Conservation (phyloP, 2,888 invertebrate species). For the Lucinisca nassula region DNA sequence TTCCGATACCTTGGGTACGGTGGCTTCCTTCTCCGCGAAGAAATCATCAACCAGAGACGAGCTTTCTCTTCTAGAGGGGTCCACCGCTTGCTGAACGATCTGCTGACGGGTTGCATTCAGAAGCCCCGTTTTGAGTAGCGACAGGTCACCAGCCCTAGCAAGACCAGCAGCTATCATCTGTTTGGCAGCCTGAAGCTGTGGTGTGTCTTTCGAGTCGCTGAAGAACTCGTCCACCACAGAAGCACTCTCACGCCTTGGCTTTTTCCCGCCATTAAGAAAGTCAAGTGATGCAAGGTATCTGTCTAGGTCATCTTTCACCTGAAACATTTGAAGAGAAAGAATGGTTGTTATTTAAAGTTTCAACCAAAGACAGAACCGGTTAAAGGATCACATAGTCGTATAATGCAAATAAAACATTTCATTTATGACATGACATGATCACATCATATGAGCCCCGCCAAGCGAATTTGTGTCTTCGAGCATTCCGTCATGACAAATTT, state of each 20-base stretch:
- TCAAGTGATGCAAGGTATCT: conserved; percentile 90
- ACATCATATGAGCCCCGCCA: too few relatives aligned
- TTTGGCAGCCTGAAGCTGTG: conserved; percentile 73
- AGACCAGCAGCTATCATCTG: conserved; percentile 69
- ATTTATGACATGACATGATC: too few relatives aligned
- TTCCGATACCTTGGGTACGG: conserved; percentile 32
- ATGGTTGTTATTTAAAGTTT: too few relatives aligned
- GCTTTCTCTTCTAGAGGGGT: conserved; percentile 73
- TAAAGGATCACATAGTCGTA: too few relatives aligned
- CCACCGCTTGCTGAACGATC: conserved; percentile 69
- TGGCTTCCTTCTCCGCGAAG: conserved; percentile 54
- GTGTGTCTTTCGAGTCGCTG: conserved; percentile 81
- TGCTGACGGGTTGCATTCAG: conserved; percentile 70
- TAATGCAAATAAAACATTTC: too few relatives aligned
- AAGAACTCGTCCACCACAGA: conserved; percentile 92
- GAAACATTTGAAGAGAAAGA: too few relatives aligned
- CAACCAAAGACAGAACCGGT: too few relatives aligned
- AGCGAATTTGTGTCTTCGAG: too few relatives aligned
- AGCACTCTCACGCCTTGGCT: conserved; percentile 90
- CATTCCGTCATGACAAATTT: too few relatives aligned
- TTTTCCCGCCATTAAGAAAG: conserved; percentile 80
- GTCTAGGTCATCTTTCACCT: conserved; percentile 90
- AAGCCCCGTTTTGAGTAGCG: conserved; percentile 69
- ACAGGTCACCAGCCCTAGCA: conserved; percentile 51
- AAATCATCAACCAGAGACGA: conserved; percentile 81